A percentile compares a stretch with the other conserved stretches of the same genome.
These are phyloP conservation scores for Todiramphus saurophagus DNA, from an alignment of 2,113 vertebrate species.

Conservation along the genomic window DNA sequence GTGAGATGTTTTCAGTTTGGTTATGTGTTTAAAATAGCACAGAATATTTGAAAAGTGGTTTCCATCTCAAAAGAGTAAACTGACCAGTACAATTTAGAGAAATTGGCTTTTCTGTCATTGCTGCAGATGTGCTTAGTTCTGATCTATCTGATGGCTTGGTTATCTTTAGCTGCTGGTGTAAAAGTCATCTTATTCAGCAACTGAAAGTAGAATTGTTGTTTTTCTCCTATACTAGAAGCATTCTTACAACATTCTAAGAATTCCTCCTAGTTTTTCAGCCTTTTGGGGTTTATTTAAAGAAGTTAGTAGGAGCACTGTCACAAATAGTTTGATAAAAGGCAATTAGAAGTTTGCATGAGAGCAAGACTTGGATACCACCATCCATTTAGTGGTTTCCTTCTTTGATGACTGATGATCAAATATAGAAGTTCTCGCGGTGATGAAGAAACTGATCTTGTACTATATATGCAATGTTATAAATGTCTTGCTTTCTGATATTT, in stretches of 20 bases:
- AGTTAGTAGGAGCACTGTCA: background rate
- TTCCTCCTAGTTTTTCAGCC: background rate
- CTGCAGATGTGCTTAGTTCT: background rate
- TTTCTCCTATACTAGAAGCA: background rate
- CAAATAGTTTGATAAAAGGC: background rate
- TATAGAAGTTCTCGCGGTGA: background rate
- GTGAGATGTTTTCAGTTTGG: background rate
- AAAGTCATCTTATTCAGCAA: background rate
- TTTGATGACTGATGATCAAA: background rate
- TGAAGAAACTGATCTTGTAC: background rate
- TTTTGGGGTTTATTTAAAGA: background rate
- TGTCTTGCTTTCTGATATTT: background rate
- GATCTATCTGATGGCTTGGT: background rate
- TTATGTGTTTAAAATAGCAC: background rate
- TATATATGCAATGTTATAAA: background rate
- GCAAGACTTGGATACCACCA: background rate
- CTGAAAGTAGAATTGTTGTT: background rate
- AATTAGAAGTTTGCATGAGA: background rate
- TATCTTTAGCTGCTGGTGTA: background rate
- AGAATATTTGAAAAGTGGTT: background rate
- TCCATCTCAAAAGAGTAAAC: background rate
- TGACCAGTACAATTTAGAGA: background rate
- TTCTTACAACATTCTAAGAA: background rate
- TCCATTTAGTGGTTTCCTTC: background rate
- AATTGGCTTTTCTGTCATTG: background rate